Conservation (phyloP, 2,113 vertebrate genomes). For the Ictalurus punctatus region DNA sequence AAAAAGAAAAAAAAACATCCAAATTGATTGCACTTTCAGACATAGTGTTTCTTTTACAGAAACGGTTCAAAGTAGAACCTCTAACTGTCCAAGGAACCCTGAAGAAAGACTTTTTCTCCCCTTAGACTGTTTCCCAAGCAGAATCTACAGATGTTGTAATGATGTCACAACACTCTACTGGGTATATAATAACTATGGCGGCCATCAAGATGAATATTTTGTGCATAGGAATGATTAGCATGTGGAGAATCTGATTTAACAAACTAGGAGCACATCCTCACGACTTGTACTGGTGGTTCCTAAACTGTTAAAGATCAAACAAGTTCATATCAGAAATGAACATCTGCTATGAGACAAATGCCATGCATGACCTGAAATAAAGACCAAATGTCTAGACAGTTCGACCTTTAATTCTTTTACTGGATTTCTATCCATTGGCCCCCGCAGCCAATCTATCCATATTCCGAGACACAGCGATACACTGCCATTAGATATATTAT, state of each 20-base stretch:
- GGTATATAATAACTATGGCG: background rate
- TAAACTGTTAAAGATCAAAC: background rate
- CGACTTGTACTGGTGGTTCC: background rate
- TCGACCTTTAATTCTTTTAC: no score
- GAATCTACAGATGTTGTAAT: slow-evolving; percentile 10
- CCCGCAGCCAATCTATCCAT: background rate
- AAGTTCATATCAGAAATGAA: background rate
- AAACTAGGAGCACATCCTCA: slow-evolving; percentile 54
- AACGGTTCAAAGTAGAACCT: background rate
- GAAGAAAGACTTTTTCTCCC: background rate
- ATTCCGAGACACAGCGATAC: background rate
- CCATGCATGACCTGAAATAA: background rate
- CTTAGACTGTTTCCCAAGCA: background rate
- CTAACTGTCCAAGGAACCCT: background rate
- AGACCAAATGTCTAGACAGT: slow-evolving; percentile 4
- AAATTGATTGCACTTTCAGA: background rate
- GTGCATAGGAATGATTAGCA: slow-evolving; percentile 60
- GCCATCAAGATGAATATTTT: slow-evolving; percentile 26
- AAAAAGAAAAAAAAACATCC: background rate
- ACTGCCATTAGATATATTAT: no score
- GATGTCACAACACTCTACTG: background rate
- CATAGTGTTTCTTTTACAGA: background rate
- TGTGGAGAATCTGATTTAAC: slow-evolving; percentile 61
- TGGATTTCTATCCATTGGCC: background rate
- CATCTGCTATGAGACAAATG: background rate